These are phyloP conservation scores for Vidua macroura DNA, from an alignment of 2,113 vertebrate species.

Conservation along the genomic window DNA sequence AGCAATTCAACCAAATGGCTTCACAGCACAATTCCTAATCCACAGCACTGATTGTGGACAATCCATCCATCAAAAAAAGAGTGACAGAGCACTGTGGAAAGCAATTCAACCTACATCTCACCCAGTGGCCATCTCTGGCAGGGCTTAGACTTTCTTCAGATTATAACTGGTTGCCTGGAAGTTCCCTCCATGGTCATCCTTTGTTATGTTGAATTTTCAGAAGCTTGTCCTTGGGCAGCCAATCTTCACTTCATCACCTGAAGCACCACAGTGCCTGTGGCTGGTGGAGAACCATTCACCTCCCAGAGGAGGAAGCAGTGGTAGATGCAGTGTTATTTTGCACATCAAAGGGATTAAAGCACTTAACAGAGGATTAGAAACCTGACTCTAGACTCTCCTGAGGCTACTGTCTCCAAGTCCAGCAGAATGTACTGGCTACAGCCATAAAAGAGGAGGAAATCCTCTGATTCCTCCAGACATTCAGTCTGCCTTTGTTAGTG, in stretches of 20 bases:
- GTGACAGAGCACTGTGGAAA: background rate
- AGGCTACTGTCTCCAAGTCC: background rate
- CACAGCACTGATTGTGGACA: background rate
- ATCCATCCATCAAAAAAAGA: background rate
- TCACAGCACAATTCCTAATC: background rate
- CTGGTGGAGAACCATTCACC: background rate
- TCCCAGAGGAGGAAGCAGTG: background rate
- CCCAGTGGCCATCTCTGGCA: background rate
- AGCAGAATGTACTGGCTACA: background rate
- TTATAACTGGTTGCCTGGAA: background rate
- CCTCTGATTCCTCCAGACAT: background rate
- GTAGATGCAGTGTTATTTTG: background rate
- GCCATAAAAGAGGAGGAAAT: background rate
- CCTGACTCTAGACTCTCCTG: background rate
- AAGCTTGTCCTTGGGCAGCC: background rate
- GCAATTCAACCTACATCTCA: background rate
- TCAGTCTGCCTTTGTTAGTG: background rate
- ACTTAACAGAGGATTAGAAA: slow-evolving; percentile 32
- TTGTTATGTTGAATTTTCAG: background rate
- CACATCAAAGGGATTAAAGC: slow-evolving; percentile 45
- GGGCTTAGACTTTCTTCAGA: background rate
- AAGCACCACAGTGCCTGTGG: background rate
- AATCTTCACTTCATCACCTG: background rate
- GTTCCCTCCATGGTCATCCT: background rate
- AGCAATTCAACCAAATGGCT: background rate